These are phyloP conservation scores for Gopherus flavomarginatus DNA, from an alignment of 2,113 vertebrate genomes.

Conservation along the genomic window DNA sequence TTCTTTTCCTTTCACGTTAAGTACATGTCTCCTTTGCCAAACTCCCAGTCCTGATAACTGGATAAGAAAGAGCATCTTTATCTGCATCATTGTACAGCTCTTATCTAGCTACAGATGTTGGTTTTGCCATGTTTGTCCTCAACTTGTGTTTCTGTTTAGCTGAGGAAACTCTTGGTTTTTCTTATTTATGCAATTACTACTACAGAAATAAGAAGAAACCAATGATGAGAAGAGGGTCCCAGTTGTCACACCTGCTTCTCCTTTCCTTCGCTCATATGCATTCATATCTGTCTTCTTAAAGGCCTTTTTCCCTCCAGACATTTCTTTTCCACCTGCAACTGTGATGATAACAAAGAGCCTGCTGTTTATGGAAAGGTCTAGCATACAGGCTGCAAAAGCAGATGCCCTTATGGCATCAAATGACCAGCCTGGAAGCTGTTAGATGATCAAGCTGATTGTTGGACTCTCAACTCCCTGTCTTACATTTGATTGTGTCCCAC, in stretches of 20 bases:
- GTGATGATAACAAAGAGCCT: background rate
- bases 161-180: background rate
- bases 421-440: background rate
- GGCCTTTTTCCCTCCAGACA: background rate
- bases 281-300: background rate
- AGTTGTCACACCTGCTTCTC: background rate
- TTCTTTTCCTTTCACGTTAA: background rate
- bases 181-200: background rate
- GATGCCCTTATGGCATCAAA: background rate
- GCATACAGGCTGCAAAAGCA: background rate
- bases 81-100: background rate
- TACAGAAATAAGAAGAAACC: background rate
- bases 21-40: background rate
- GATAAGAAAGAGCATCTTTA: conserved; percentile 23
- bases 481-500: background rate
- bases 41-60: background rate
- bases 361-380: background rate
- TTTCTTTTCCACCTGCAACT: background rate
- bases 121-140: accelerated
- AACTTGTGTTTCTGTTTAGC: background rate
- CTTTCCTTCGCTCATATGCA: background rate
- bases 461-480: background rate
- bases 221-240: background rate
- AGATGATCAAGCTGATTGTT: background rate
- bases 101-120: background rate